Conservation (phyloP, 2,888 invertebrate genomes). For the Eupithecia abbreviata region DNA sequence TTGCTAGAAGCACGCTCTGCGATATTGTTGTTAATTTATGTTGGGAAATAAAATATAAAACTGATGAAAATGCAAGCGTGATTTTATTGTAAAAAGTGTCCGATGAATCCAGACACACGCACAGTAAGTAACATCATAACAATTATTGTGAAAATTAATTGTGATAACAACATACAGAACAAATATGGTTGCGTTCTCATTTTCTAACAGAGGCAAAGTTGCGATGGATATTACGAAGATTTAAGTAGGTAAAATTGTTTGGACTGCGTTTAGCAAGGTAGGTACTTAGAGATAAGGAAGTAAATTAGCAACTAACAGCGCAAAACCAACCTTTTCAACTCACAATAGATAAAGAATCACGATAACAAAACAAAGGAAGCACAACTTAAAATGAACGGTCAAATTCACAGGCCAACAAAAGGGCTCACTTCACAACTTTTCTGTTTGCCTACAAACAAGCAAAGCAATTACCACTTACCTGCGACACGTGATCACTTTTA, state of each 20-base stretch:
- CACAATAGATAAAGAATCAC: constrained; percentile 32
- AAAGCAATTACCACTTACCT: constrained; percentile 83
- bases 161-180: too few species aligned
- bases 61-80: too few species aligned
- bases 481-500: constrained; percentile 81
- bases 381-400: constrained; percentile 57
- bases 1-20: neutral
- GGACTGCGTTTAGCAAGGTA: neutral
- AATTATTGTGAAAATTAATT: too few species aligned
- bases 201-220: too few species aligned
- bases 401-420: constrained; percentile 69
- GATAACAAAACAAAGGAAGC: constrained; percentile 23
- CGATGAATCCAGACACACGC: too few species aligned
- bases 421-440: constrained; percentile 56
- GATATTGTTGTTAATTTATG: too few species aligned
- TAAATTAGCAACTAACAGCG: constrained; percentile 29
- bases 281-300: constrained; percentile 1
- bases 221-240: neutral
- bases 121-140: too few species aligned
- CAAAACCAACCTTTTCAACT: constrained; percentile 27
- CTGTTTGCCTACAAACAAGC: constrained; percentile 75
- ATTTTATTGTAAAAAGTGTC: too few species aligned
- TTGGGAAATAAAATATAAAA: too few species aligned
- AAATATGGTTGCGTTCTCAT: too few species aligned
- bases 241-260: neutral